Evolutionary conservation across 2,888 invertebrate species (phyloP).

Genomic region (Agrochola circellaris): DNA sequence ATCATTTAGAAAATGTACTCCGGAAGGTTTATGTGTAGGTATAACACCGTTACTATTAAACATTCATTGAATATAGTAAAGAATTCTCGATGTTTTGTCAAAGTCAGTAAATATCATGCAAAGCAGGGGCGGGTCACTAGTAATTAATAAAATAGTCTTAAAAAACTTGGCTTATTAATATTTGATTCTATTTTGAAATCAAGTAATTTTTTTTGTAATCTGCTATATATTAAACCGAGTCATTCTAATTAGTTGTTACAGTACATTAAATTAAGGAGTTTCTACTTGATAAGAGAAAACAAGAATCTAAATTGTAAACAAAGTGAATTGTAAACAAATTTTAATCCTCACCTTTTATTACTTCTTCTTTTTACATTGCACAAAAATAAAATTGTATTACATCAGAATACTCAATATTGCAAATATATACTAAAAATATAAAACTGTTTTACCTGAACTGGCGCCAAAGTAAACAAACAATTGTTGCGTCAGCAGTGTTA

Average conservation of each 20-base stretch:
- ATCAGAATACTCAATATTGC: not conserved
- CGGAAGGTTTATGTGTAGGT: not conserved
- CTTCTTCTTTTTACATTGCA: not conserved
- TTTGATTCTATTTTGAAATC: not conserved
- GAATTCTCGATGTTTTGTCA: not conserved
- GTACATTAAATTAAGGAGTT: not conserved
- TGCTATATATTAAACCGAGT: not conserved
- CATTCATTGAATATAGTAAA: not conserved
- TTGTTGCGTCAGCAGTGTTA: constrained; percentile 6
- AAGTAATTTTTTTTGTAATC: not conserved
- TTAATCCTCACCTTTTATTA: not conserved
- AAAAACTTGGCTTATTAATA: not conserved
- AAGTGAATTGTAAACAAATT: not conserved
- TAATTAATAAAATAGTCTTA: not conserved
- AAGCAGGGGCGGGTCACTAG: not conserved
- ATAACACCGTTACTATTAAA: not conserved
- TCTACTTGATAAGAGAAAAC: not conserved
- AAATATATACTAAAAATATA: not conserved
- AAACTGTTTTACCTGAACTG: not conserved
- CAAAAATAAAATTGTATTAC: not conserved
- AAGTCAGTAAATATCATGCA: not conserved
- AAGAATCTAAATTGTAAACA: not conserved
- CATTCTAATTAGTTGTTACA: not conserved
- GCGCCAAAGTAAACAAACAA: constrained; percentile 46
- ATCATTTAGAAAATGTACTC: not conserved